Evolutionary conservation across 2,888 invertebrate genomes (phyloP).

Genomic region (Subacronicta megacephala): DNA sequence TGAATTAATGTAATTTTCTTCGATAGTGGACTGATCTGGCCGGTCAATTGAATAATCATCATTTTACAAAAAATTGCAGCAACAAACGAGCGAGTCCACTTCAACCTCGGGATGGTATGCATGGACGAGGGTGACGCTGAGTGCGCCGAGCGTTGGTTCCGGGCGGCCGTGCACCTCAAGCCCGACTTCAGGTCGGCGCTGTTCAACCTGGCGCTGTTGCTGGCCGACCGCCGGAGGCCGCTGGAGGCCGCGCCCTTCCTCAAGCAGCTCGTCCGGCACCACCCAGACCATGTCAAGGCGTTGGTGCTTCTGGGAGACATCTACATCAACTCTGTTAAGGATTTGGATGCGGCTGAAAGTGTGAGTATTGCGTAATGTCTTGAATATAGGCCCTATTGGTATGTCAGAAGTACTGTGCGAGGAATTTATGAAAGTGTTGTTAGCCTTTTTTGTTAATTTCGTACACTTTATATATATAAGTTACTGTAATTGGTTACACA

Average conservation of each 20-base stretch:
- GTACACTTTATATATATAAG: too few relatives aligned
- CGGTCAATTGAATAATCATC: too few relatives aligned
- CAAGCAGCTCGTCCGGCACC: conserved; percentile 96
- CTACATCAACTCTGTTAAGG: conserved; percentile 98
- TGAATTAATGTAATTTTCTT: too few relatives aligned
- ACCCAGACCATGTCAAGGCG: conserved; percentile 98
- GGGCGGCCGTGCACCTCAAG: conserved; percentile 95
- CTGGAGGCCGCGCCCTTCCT: conserved; percentile 97
- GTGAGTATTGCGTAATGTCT: conserved; percentile 91
- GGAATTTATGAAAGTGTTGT: too few relatives aligned
- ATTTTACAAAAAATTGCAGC: conserved; percentile 76
- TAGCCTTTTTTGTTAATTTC: too few relatives aligned
- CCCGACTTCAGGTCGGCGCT: conserved; percentile 97
- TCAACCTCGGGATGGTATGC: conserved; percentile 98
- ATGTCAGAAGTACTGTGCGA: too few relatives aligned
- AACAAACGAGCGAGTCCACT: conserved; percentile 97
- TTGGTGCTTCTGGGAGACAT: conserved; percentile 98
- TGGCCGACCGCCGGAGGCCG: conserved; percentile 96
- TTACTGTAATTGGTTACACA: too few relatives aligned
- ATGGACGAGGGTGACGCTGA: conserved; percentile 98
- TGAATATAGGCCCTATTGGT: too few relatives aligned
- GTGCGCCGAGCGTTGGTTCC: conserved; percentile 97
- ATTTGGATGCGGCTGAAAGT: conserved; percentile 97
- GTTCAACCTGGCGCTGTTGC: conserved; percentile 97
- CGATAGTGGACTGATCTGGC: too few relatives aligned